Evolutionary conservation across 2,888 invertebrate species (phyloP).

Genomic region (Carterocephalus palaemon): DNA sequence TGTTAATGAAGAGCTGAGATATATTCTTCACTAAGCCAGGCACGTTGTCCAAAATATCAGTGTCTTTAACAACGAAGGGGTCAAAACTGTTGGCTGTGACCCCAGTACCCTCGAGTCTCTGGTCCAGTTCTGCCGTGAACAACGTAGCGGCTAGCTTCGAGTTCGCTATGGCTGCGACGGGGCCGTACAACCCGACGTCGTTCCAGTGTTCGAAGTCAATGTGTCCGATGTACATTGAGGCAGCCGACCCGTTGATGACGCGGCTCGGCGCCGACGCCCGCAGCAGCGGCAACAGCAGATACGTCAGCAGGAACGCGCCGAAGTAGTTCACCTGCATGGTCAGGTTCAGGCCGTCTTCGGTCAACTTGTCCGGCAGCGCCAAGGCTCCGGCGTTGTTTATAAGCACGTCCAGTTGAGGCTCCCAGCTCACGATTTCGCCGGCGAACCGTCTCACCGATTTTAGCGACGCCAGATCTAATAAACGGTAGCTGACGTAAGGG

Average conservation of each 20-base stretch:
- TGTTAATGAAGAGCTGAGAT: conserved; percentile 45
- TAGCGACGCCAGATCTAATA: conserved; percentile 65
- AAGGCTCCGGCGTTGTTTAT: conserved; percentile 80
- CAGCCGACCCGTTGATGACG: conserved; percentile 81
- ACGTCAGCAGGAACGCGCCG: conserved; percentile 85
- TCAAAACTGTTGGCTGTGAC: conserved; percentile 84
- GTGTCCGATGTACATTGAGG: conserved; percentile 74
- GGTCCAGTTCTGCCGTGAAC: conserved; percentile 80
- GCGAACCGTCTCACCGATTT: conserved; percentile 77
- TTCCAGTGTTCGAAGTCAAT: conserved; percentile 63
- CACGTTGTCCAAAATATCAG: conserved; percentile 49
- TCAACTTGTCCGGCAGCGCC: conserved; percentile 61
- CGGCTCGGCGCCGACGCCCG: conserved; percentile 78
- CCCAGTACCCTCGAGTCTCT: conserved; percentile 71
- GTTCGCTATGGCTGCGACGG: conserved; percentile 48
- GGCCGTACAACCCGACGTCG: conserved; percentile 51
- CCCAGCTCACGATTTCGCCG: conserved; percentile 55
- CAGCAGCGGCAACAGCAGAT: conserved; percentile 78
- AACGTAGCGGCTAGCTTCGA: conserved; percentile 81
- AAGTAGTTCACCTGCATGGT: conserved; percentile 86
- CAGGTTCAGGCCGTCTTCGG: conserved; percentile 81
- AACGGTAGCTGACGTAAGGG: conserved; percentile 46
- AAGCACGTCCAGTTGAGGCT: conserved; percentile 68
- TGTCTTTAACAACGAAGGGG: conserved; percentile 60
- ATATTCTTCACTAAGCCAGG: conserved; percentile 40